phyloP scores from a whole-genome alignment of 2,797 vertebrate species.

The Pangasius djambal region DNA sequence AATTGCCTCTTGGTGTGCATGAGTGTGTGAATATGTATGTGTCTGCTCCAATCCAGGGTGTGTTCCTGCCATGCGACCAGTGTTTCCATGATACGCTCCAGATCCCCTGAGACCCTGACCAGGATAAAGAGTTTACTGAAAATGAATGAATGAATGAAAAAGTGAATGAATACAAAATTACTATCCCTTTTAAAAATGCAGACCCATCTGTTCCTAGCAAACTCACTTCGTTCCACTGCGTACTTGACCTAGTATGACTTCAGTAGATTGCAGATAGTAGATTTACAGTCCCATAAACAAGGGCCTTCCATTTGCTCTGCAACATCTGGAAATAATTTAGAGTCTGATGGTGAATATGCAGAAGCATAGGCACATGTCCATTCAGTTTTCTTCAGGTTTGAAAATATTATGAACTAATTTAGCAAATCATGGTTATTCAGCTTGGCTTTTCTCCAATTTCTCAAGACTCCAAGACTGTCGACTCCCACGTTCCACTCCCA shows the following conservation, averaged over 20 bases:
- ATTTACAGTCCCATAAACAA: constrained; percentile 6
- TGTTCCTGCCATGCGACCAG: not conserved
- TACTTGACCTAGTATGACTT: constrained; percentile 3
- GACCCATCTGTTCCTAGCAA: not conserved
- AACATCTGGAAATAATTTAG: constrained; percentile 9
- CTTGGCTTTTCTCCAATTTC: not conserved
- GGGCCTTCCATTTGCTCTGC: not conserved
- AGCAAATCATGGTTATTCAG: not conserved
- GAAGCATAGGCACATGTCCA: not conserved
- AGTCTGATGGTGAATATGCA: constrained; percentile 1
- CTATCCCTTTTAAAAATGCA: not conserved
- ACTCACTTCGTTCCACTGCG: not conserved
- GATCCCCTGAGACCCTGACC: not conserved
- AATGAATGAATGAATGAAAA: not conserved
- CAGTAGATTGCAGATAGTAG: not conserved
- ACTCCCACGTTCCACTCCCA: not conserved
- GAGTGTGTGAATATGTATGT: not conserved
- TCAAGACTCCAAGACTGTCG: too few relatives aligned
- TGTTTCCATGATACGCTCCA: not conserved
- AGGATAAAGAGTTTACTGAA: not conserved
- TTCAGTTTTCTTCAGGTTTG: not conserved
- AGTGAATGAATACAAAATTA: not conserved
- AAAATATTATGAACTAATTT: not conserved
- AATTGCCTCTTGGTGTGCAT: not conserved
- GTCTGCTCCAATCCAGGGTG: not conserved